Base-by-base conservation (phyloP, 2,113 vertebrate species). In the Mionectes macconnelli region DNA sequence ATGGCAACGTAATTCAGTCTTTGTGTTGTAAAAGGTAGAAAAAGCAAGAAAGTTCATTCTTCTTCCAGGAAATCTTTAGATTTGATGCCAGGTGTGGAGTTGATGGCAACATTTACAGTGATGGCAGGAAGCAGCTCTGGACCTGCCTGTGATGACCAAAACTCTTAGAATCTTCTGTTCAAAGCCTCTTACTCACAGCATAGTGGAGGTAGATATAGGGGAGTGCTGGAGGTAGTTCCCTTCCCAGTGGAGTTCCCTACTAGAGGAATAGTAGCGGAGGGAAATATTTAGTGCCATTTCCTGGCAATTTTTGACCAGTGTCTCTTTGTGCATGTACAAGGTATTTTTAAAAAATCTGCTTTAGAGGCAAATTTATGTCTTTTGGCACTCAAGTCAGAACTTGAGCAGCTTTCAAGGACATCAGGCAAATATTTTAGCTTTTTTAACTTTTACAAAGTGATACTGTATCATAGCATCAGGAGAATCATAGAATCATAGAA, bases 101-200 rank as follows among this genome's bases (percentile, higher is more conserved):
- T n/a, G 50, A 37, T 66, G 15, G 4, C 31, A 77, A 14, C 0
- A 49, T 80, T 69, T 80, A 25, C 14, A 31, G 19, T 57, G 20
- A 57, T 40, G 40, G 12, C 12, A 49, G 31, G 50, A 17, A 12
- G 52, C 8, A 30, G 13, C 22, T 77, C 73, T 69, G 27, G 27
- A 64, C 23, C 56, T 74, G 2, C 39, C 15, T 20, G 4, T 28
- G 45, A 42, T 1, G 0, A 6, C 47, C 4, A 4, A 11, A 42
- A 35, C 24, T 52, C 31, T 45, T 40, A 28, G 21, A 18, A 6
- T 37, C 5, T 59, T 60, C 23, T 70, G 21, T 45, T 78, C 40
- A 79, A 73, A 94, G 27, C 16, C 49, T 68, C 6, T 28, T 73
- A 37, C 15, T 66, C 33, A 81, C 55, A 7, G 5, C 74, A 5